Conservation (phyloP, 2,113 vertebrate genomes). For the Scomber colias region DNA sequence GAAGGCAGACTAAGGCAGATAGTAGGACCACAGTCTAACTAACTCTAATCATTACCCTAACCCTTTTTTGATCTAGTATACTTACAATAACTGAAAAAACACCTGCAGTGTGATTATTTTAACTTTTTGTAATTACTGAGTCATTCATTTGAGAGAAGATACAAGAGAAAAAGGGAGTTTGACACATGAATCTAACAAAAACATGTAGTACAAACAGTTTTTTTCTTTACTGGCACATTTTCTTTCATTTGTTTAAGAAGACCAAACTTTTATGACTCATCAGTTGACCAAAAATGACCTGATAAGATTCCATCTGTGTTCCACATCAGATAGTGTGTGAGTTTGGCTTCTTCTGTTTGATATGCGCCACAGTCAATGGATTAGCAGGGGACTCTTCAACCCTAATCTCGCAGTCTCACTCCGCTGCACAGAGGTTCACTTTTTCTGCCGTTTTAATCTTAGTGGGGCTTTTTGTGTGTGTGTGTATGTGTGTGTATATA, state of each 20-base stretch:
- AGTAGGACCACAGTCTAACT: too few relatives aligned
- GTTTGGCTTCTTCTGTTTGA: constrained; percentile 55
- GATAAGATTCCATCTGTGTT: constrained; percentile 25
- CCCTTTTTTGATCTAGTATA: too few relatives aligned
- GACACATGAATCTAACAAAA: neutral
- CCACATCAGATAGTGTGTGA: constrained; percentile 39
- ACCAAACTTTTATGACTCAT: neutral
- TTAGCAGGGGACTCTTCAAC: constrained; percentile 60
- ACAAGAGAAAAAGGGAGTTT: neutral
- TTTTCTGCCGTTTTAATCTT: constrained; percentile 78
- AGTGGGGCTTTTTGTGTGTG: constrained; percentile 25
- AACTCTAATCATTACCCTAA: too few relatives aligned
- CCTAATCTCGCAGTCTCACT: constrained; percentile 76
- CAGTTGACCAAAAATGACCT: neutral
- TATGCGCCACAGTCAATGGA: constrained; percentile 66
- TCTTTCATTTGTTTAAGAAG: neutral
- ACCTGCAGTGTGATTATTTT: neutral
- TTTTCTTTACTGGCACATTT: neutral
- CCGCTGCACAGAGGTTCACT: constrained; percentile 77
- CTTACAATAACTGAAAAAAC: neutral
- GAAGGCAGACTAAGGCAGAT: too few relatives aligned
- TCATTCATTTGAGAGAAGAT: neutral
- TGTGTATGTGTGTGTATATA: too few relatives aligned
- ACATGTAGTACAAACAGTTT: neutral
- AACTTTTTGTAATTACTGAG: neutral